Evolutionary conservation across 2,797 vertebrate genomes (phyloP).

Genomic region (Sphenodon punctatus): DNA sequence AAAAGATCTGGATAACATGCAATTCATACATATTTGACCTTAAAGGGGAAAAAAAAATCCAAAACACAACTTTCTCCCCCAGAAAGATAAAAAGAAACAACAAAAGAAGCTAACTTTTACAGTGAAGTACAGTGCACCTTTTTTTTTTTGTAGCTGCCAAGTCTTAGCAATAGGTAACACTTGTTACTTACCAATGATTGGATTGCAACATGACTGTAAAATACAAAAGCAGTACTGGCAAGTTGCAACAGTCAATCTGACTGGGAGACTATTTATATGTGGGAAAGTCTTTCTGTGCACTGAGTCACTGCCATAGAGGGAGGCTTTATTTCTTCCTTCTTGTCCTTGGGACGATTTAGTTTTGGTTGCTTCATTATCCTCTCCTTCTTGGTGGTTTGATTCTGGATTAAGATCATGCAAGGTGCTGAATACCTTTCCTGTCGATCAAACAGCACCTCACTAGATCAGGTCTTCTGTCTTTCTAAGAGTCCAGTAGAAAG

Average conservation of each 20-base stretch:
- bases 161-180: slow-evolving; percentile 40
- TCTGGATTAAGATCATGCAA: fast-evolving
- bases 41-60: slow-evolving; percentile 48
- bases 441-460: neutral
- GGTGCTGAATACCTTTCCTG: neutral
- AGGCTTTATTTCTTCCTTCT: neutral
- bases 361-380: neutral
- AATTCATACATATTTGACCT: slow-evolving; percentile 59
- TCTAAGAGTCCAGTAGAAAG: neutral
- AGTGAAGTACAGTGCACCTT: slow-evolving; percentile 47
- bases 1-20: slow-evolving; percentile 72
- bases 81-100: slow-evolving; percentile 53
- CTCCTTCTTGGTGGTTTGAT: no score
- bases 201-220: slow-evolving; percentile 16
- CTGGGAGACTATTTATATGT: neutral
- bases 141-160: slow-evolving; percentile 60
- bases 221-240: slow-evolving; percentile 40
- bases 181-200: slow-evolving; percentile 32
- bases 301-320: neutral
- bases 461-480: neutral
- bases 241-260: neutral
- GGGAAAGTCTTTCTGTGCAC: neutral
- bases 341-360: fast-evolving
- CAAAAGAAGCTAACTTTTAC: slow-evolving; percentile 61
- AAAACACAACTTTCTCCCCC: slow-evolving; percentile 56